Evolutionary conservation across 2,888 invertebrate species (phyloP).

Genomic region (Diloba caeruleocephala): DNA sequence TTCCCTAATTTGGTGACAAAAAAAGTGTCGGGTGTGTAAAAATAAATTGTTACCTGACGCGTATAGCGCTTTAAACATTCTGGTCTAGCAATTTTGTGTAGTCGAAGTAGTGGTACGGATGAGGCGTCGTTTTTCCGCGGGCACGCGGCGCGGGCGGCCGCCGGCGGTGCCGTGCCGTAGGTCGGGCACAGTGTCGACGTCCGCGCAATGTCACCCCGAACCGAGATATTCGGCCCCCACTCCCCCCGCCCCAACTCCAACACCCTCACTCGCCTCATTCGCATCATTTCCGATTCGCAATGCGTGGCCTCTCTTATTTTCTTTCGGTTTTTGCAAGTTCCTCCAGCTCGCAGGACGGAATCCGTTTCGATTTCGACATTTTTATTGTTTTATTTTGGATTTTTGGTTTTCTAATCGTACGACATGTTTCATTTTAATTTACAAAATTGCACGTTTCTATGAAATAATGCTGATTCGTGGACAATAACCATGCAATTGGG

Average conservation of each 20-base stretch:
- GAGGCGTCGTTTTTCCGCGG: conserved; percentile 71
- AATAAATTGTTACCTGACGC: conserved; percentile 23
- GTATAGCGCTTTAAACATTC: conserved; percentile 32
- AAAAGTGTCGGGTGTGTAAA: conserved; percentile 24
- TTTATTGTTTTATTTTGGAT: not conserved
- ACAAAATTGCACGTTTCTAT: not conserved
- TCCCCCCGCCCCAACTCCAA: conserved; percentile 50
- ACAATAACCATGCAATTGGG: conserved; percentile 61
- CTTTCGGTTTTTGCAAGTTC: conserved; percentile 40
- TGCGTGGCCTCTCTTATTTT: conserved; percentile 62
- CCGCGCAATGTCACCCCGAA: conserved; percentile 86
- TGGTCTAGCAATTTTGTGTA: conserved; percentile 42
- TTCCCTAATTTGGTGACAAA: conserved; percentile 16
- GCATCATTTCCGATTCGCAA: conserved; percentile 78
- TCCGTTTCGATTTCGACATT: conserved; percentile 6
- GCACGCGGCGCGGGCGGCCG: conserved; percentile 63
- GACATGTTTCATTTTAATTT: not conserved
- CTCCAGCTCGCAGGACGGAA: conserved; percentile 6
- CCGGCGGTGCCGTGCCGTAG: conserved; percentile 76
- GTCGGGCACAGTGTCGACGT: conserved; percentile 84
- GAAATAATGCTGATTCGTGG: conserved; percentile 22
- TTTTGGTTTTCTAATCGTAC: not conserved
- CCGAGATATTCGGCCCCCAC: conserved; percentile 73
- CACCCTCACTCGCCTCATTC: conserved; percentile 51
- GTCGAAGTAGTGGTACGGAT: conserved; percentile 63